Evolutionary conservation across 2,113 vertebrate genomes (phyloP), one percentile per base, ranked within the genome.

Genomic region (Astur gentilis): DNA sequence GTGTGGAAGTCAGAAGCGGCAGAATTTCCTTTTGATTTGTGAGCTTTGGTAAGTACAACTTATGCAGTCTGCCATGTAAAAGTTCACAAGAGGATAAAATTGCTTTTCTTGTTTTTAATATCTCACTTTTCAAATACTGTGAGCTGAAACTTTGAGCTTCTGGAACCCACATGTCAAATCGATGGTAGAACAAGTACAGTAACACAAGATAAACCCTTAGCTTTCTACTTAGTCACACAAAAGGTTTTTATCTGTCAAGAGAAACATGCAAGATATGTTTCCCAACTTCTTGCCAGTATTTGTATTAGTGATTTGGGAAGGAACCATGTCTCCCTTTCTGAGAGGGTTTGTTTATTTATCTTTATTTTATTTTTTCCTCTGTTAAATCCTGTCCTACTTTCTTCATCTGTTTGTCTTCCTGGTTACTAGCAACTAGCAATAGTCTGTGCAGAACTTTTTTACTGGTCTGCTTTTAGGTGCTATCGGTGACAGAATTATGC

Each of bases 41-140:
- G 62, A 71, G 19, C 52, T 61, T 87, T 60, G 65, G 60, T 92
- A 69, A 93, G 42, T 69, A 70, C 49, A 87, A 25, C 11, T 84
- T 87, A 58, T 3, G 61, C 58, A 85, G 62, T 78, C 72, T 95
- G 66, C 44, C 62, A 52, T 64, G 79, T 72, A 45, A 90, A 85
- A 92, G 84, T 89, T 81, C 54, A 85, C 40, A 81, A 71, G 73
- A 87, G 42, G 90, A 76, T 17, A 89, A 47, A 95, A 76, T 70
- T 81, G 45, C 50, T 93, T 94, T 86, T 78, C 34, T 86, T 73
- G n/a, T 71, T 92, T 92, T 91, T 83, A 78, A 95, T 94, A 40
- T 26, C 79, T 32, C 29, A 34, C 45, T 91, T 91, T 87, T 79
- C 36, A 73, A 76, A 42, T 73, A 11, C 16, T n/a, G 17, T 49